Percentiles rank a stretch among this genome's conserved stretches.
phyloP scores from a whole-genome alignment of 2,113 vertebrate species.

The Apteryx owenii region DNA sequence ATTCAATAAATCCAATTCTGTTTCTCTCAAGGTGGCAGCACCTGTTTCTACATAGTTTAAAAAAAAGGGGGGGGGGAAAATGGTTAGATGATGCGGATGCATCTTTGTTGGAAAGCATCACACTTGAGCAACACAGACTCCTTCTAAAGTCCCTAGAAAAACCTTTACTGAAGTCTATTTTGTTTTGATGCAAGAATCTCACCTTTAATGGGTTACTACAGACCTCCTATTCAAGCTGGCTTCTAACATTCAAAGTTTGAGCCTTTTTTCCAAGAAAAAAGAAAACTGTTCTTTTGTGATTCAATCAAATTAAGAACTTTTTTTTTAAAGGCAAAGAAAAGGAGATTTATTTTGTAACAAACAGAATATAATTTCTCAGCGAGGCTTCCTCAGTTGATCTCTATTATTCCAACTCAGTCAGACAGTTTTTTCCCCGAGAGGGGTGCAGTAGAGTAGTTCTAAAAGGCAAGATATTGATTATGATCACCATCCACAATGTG shows the following conservation, averaged over 20 bases:
- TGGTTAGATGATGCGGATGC: neutral
- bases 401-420: neutral
- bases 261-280: neutral
- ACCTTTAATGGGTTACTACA: neutral
- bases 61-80: neutral
- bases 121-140: neutral
- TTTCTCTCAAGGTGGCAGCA: neutral
- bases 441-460: neutral
- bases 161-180: rapidly evolving
- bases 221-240: neutral
- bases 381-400: neutral
- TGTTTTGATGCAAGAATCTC: neutral
- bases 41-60: neutral
- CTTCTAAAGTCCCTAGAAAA: neutral
- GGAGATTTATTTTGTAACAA: neutral
- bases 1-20: neutral
- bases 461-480: neutral
- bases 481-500: neutral
- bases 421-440: neutral
- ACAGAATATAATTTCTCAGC: neutral
- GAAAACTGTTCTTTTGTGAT: neutral
- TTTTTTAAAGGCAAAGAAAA: neutral
- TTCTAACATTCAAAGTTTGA: neutral
- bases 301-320: neutral
- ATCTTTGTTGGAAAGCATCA: neutral